Conservation (phyloP, 2,113 vertebrate genomes). For the Miniopterus natalensis region DNA sequence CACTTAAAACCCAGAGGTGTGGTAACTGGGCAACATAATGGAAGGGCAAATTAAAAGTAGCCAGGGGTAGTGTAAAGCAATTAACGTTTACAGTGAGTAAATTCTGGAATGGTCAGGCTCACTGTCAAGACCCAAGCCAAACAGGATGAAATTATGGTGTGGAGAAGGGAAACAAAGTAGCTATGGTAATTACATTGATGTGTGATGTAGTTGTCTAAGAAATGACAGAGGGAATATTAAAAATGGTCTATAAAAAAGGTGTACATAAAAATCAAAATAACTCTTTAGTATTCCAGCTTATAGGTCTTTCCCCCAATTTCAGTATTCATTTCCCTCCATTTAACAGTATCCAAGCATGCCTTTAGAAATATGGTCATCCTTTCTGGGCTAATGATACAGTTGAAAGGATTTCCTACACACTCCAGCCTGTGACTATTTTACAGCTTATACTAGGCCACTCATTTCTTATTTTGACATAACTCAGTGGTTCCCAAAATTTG, state of each 20-base stretch:
- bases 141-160: background rate
- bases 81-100: background rate
- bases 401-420: background rate
- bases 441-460: background rate
- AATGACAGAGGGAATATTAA: background rate
- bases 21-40: background rate
- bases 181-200: background rate
- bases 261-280: background rate
- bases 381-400: background rate
- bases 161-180: background rate
- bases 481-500: background rate
- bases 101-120: background rate
- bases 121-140: background rate
- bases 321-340: background rate
- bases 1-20: background rate
- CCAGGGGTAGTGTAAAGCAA: background rate
- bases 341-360: background rate
- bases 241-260: background rate
- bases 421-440: background rate
- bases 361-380: background rate
- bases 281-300: background rate
- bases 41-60: constrained; percentile 14
- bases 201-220: background rate
- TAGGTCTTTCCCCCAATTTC: background rate
- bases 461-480: background rate